A percentile compares a stretch with the other conserved stretches of the same genome.
Conservation (phyloP, 2,113 vertebrate genomes). For the Planiliza haematocheilus region DNA sequence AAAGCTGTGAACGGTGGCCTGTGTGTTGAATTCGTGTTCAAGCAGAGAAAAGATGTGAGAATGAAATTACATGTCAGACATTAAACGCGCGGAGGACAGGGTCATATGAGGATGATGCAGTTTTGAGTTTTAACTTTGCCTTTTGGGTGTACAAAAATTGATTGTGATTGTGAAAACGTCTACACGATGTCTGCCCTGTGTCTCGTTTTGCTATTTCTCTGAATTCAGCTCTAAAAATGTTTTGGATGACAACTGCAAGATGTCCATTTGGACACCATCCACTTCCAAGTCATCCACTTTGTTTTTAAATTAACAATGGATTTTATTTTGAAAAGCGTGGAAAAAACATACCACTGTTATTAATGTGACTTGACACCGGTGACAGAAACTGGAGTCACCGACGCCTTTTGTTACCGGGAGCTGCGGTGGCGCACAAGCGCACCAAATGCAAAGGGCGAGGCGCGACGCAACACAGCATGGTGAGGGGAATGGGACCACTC, state of each 20-base stretch:
- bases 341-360: neutral
- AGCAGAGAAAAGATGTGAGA: neutral
- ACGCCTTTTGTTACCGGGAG: slow-evolving; percentile 78
- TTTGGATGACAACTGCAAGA: neutral
- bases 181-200: no score
- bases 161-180: no score
- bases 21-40: neutral
- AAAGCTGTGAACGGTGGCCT: slow-evolving; percentile 21
- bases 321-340: slow-evolving; percentile 57
- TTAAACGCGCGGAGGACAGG: neutral
- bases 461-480: slow-evolving; percentile 54
- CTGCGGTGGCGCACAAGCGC: slow-evolving; percentile 59
- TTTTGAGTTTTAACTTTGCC: no score
- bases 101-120: no score
- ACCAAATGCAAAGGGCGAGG: slow-evolving; percentile 80
- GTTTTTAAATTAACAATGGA: neutral
- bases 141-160: no score
- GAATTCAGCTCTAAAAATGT: no score
- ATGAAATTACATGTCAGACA: neutral
- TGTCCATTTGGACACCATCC: neutral
- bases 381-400: slow-evolving; percentile 51
- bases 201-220: no score
- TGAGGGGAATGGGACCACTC: slow-evolving; percentile 34
- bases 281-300: neutral
- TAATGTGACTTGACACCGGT: slow-evolving; percentile 55